These are phyloP conservation scores for Aphaenogaster ashmeadi DNA, from an alignment of 1,140 invertebrate genomes.

Conservation along the genomic window DNA sequence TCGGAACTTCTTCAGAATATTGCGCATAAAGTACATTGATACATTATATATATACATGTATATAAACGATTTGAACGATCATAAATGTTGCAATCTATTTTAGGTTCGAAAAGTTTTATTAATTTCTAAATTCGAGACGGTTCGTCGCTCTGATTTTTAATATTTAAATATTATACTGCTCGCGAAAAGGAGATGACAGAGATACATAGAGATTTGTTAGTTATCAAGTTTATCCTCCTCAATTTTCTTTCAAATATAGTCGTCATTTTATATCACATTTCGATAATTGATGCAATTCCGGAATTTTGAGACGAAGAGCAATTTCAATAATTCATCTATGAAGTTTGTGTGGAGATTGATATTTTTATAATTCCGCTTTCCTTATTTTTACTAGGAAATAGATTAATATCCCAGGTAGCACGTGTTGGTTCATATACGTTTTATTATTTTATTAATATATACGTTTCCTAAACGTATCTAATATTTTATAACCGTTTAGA, in stretches of 20 bases:
- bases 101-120: constrained; percentile 1
- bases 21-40: neutral
- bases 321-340: constrained; percentile 19
- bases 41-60: no score
- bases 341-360: neutral
- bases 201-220: neutral
- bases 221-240: neutral
- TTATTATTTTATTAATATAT: no score
- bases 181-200: neutral
- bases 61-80: no score
- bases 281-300: neutral
- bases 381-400: neutral
- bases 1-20: neutral
- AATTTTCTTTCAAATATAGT: neutral
- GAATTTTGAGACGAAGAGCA: neutral
- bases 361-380: neutral
- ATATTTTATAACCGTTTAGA: no score
- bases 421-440: no score
- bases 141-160: neutral
- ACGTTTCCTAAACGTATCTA: no score
- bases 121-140: neutral
- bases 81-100: neutral
- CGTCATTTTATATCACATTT: neutral
- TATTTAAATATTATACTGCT: constrained; percentile 20
- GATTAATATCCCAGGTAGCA: no score